Evolutionary conservation across 2,888 invertebrate species (phyloP).

Genomic region (Agrochola lota): DNA sequence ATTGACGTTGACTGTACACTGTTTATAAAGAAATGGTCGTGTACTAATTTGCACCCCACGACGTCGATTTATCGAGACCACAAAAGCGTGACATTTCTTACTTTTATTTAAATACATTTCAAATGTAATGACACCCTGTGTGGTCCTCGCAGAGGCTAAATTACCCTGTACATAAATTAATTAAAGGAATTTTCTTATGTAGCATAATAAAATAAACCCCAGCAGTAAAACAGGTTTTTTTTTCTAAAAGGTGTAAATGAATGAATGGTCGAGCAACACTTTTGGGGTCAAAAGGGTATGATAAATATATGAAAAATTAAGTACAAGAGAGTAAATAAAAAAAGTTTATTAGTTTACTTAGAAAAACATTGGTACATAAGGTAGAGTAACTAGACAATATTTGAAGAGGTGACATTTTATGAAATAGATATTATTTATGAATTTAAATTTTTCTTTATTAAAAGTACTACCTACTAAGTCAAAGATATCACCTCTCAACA

Average conservation of each 20-base stretch:
- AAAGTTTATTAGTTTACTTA: no score
- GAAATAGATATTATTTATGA: background rate
- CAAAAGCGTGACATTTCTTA: slow-evolving; percentile 48
- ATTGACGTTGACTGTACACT: background rate
- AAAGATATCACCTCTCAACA: background rate
- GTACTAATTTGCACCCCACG: slow-evolving; percentile 36
- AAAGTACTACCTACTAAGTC: background rate
- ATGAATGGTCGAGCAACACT: background rate
- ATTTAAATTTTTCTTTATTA: background rate
- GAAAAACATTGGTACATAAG: no score
- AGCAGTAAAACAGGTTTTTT: background rate
- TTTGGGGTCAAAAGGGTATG: background rate
- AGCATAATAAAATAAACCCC: background rate
- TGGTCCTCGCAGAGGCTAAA: slow-evolving; percentile 40
- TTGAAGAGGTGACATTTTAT: background rate
- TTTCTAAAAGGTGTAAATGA: background rate
- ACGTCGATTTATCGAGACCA: slow-evolving; percentile 31
- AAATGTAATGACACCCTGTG: slow-evolving; percentile 50
- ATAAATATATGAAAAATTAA: background rate
- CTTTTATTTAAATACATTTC: slow-evolving; percentile 58
- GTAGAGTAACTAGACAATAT: background rate
- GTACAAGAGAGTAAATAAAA: background rate
- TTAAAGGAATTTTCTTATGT: background rate
- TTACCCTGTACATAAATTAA: background rate
- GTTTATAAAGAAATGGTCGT: slow-evolving; percentile 28